Evolutionary conservation across 2,113 vertebrate genomes (phyloP).

Genomic region (Syrrhaptes paradoxus): DNA sequence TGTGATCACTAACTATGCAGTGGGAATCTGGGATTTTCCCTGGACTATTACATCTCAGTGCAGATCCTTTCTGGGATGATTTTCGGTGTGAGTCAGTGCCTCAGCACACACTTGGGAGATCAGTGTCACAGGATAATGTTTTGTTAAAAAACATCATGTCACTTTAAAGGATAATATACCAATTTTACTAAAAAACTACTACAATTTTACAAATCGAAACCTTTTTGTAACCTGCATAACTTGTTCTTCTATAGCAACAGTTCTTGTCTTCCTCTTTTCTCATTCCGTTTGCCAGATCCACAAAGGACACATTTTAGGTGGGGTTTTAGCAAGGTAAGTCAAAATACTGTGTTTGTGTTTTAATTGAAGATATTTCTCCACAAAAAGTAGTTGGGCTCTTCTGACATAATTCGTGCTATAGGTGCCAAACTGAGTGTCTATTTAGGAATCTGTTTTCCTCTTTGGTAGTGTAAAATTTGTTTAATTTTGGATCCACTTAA

Average conservation of each 20-base stretch:
- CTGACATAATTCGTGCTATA: neutral
- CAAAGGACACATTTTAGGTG: conserved; percentile 56
- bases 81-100: neutral
- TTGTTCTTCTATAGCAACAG: neutral
- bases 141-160: neutral
- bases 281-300: conserved; percentile 52
- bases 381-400: neutral
- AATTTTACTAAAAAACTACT: neutral
- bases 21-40: neutral
- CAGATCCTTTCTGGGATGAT: neutral
- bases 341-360: neutral
- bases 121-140: neutral
- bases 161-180: neutral
- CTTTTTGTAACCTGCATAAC: neutral
- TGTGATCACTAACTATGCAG: neutral
- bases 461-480: neutral
- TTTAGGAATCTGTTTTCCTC: neutral
- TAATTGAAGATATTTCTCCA: neutral
- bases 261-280: neutral
- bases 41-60: no score
- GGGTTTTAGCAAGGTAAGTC: conserved; percentile 60
- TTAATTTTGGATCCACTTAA: neutral
- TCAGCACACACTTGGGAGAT: neutral
- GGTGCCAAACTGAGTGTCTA: neutral
- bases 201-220: neutral